Evolutionary conservation across 2,113 vertebrate genomes (phyloP).

Genomic region (Macroglossus sobrinus): DNA sequence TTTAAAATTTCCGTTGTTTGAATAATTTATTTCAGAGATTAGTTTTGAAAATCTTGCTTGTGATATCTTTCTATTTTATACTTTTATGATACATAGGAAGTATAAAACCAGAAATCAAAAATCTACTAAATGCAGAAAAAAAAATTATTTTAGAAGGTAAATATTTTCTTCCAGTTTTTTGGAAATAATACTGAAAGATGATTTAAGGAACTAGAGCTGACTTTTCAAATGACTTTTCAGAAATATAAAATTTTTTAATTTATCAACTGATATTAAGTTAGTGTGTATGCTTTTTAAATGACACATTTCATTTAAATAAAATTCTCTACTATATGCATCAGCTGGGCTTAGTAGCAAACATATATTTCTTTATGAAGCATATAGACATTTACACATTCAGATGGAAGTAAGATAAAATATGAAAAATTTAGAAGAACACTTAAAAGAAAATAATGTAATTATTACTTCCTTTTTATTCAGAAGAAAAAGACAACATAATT

Average conservation of each 20-base stretch:
- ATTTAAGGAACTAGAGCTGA: background rate
- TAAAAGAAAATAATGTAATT: background rate
- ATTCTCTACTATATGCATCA: conserved; percentile 21
- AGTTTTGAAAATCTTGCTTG: background rate
- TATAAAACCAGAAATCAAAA: background rate
- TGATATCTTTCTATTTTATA: background rate
- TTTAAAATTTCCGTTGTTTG: background rate
- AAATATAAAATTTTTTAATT: conserved; percentile 79
- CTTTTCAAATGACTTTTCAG: conserved; percentile 67
- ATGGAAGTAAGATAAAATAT: background rate
- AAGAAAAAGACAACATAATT: conserved; percentile 70
- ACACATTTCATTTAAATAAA: conserved; percentile 66
- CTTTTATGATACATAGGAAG: background rate
- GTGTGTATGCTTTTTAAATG: conserved; percentile 71
- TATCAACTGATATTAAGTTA: conserved; percentile 78
- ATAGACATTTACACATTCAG: conserved; percentile 37
- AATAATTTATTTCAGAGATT: background rate
- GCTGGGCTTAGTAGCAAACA: conserved; percentile 36
- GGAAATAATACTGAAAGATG: background rate
- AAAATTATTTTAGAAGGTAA: conserved; percentile 9
- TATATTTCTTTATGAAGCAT: conserved; percentile 32
- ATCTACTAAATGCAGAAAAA: conserved; percentile 50
- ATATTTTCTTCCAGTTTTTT: background rate
- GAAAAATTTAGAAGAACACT: background rate
- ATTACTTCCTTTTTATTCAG: background rate